Percentiles rank a stretch among this genome's conserved stretches.
Conservation (phyloP, 2,797 vertebrate species). For the Netta rufina region DNA sequence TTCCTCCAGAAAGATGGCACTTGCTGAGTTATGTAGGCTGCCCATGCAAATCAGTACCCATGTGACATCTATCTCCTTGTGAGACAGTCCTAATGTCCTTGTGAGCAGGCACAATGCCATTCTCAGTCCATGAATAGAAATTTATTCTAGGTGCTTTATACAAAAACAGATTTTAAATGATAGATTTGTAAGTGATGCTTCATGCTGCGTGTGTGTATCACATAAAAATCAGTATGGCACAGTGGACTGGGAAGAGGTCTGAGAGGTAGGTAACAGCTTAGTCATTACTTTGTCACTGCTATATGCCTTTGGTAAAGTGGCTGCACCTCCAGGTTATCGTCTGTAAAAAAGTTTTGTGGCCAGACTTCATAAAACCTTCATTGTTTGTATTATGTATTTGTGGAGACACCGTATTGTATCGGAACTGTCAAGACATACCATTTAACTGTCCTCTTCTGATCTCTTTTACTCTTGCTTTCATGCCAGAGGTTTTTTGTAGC, state of each 20-base stretch:
- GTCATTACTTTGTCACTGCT: not conserved
- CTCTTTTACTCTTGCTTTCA: not conserved
- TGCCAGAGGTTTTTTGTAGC: not conserved
- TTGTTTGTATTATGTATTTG: not conserved
- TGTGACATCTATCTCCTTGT: slow-evolving; percentile 54
- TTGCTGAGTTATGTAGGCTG: slow-evolving; percentile 63
- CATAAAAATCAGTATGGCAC: accelerated
- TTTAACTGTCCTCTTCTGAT: not conserved
- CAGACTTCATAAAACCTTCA: not conserved
- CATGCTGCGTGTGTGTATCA: not conserved
- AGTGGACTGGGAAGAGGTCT: not conserved
- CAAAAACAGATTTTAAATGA: accelerated
- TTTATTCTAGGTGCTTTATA: not conserved
- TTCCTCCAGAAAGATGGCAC: slow-evolving; percentile 73
- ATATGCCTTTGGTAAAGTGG: not conserved
- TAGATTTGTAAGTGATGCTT: not conserved
- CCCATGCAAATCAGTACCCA: slow-evolving; percentile 50
- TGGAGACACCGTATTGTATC: not conserved
- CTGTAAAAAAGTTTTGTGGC: not conserved
- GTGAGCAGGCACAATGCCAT: slow-evolving; percentile 9
- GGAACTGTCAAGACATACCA: not conserved
- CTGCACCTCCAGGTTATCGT: not conserved
- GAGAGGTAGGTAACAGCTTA: not conserved
- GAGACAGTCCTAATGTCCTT: slow-evolving; percentile 50
- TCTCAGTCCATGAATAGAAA: not conserved